Evolutionary conservation across 2,113 vertebrate species (phyloP), one percentile per base, ranked within the genome.

Genomic region (Callaeas wilsoni): DNA sequence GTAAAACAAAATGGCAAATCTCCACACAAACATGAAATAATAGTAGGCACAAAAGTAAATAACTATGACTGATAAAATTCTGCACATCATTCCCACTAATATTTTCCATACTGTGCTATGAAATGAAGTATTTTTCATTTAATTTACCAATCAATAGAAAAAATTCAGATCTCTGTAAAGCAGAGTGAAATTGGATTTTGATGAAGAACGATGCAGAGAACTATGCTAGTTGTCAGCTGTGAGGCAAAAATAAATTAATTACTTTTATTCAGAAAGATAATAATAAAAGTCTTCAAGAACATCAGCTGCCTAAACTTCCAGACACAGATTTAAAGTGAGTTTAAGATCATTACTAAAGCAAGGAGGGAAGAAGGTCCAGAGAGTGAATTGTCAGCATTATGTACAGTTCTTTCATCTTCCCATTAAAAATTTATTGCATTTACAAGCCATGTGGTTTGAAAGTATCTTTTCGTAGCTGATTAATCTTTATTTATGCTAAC

Each of bases 401-500:
- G 25, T 37, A 55, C 25, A n/a, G 50, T 87, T 59, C 64, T 87
- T 95, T 89, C 82, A 91, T 90, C 82, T 73, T 68, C 75, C 69
- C 59, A 87, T 81, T 91, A 93, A 96, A 84, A 85, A 94, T 79
- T 70, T 73, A 90, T 91, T 94, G 57, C 39, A 50, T 92, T 94
- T 88, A 84, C 60, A 94, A 95, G 60, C 53, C n/a, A 30, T 73
- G 82, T 64, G n/a, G 22, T 90, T 93, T 87, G 37, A 81, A 93
- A 97, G 56, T 55, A 62, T 84, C 32, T 88, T 91, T 94, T 94
- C 76, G 78, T 60, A 84, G 75, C 64, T 82, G 73, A 95, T 93
- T 96, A 95, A 92, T 80, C 47, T 94, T 94, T 90, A 93, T 94
- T 96, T 93, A 84, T 67, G 57, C 44, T 94, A 95, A 37, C 37